Percentiles rank a stretch among this genome's conserved stretches.
Evolutionary conservation across 2,113 vertebrate genomes (phyloP).

Genomic region (Lepus europaeus): DNA sequence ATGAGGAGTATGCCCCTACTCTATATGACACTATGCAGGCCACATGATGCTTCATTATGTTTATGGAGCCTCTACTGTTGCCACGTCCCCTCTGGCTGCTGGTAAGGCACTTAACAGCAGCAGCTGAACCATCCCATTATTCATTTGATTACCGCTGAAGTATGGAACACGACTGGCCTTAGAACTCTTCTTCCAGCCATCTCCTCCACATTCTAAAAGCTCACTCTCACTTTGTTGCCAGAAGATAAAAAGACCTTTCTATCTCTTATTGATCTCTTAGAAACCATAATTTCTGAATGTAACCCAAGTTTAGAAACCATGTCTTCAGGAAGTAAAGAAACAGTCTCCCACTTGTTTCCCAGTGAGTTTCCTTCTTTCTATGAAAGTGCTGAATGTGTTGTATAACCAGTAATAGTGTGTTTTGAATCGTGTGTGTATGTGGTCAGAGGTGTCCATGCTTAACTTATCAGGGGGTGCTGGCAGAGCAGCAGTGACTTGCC

Average conservation of each 20-base stretch:
- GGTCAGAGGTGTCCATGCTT: neutral
- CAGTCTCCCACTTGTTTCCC: neutral
- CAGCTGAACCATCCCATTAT: too few species aligned
- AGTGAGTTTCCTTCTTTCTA: neutral
- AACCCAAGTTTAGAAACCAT: neutral
- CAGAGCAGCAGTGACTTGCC: neutral
- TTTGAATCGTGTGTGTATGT: neutral
- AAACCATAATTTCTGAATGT: neutral
- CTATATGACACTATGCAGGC: neutral
- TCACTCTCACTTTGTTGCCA: neutral
- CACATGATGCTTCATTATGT: too few species aligned
- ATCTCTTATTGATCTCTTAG: neutral
- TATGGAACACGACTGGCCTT: neutral
- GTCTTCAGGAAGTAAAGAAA: neutral
- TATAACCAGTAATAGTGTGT: accelerated
- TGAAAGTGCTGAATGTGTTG: neutral
- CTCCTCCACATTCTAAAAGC: neutral
- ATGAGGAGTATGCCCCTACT: neutral
- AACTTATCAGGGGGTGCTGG: neutral
- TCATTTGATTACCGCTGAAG: neutral
- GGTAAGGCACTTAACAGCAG: too few species aligned
- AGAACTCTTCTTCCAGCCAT: neutral
- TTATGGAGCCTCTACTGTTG: neutral
- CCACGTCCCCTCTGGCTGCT: neutral
- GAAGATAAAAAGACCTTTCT: neutral